These are phyloP conservation scores for Rhingia campestris DNA, from an alignment of 2,888 invertebrate genomes.

Conservation along the genomic window DNA sequence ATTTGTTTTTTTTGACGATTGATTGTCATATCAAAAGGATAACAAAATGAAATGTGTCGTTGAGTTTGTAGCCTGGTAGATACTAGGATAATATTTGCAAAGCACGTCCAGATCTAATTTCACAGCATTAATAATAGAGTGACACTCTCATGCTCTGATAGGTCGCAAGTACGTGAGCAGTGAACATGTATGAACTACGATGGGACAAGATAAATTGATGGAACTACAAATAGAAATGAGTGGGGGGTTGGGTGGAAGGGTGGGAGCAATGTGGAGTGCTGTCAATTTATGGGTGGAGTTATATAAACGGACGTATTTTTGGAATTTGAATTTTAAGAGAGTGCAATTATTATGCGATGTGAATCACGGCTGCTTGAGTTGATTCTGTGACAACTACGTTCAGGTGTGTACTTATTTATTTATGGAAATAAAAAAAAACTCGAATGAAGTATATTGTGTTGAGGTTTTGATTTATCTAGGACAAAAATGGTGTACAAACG, in stretches of 20 bases:
- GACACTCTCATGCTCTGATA: constrained; percentile 15
- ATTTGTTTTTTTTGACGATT: constrained; percentile 19
- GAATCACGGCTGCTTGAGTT: too few species aligned
- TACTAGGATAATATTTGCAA: constrained; percentile 35
- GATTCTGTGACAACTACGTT: too few species aligned
- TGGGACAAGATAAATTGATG: constrained; percentile 42
- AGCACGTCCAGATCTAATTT: constrained; percentile 61
- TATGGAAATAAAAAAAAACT: too few species aligned
- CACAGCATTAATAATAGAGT: constrained; percentile 59
- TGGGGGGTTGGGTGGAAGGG: not conserved
- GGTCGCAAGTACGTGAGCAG: constrained; percentile 8
- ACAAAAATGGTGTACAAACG: too few species aligned
- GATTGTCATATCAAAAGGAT: constrained; percentile 42
- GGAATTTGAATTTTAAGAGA: not conserved
- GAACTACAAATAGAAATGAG: constrained; percentile 9
- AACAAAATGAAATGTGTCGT: constrained; percentile 38
- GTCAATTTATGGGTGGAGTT: constrained; percentile 36
- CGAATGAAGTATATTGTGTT: too few species aligned
- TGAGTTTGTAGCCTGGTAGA: constrained; percentile 25
- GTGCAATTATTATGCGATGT: too few species aligned
- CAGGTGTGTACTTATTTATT: too few species aligned
- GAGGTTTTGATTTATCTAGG: too few species aligned
- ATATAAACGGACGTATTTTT: not conserved
- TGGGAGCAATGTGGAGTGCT: constrained; percentile 1
- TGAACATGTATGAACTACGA: constrained; percentile 5